phyloP scores from a whole-genome alignment of 1,140 invertebrate genomes.

The Polypedilum vanderplanki region DNA sequence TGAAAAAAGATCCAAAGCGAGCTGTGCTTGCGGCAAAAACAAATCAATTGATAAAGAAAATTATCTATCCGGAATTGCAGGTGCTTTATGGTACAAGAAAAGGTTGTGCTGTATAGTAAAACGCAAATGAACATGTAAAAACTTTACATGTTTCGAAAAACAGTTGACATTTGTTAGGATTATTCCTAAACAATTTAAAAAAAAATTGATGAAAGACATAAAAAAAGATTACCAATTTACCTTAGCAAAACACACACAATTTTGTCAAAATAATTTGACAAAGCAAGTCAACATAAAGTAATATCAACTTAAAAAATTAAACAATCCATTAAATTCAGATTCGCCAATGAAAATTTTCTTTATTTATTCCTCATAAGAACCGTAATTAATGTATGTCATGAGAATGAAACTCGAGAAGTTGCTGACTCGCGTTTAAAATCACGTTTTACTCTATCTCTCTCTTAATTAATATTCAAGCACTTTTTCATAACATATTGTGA shows the following conservation, averaged over 20 bases:
- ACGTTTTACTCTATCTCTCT: too few relatives aligned
- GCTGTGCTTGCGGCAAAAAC: conserved; percentile 69
- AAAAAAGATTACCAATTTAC: conserved; percentile 13
- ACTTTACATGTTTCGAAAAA: conserved; percentile 6
- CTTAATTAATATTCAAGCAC: too few relatives aligned
- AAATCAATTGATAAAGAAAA: conserved; percentile 68
- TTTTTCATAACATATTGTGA: too few relatives aligned
- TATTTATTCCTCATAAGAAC: too few relatives aligned
- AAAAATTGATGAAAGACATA: background rate
- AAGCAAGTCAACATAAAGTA: too few relatives aligned
- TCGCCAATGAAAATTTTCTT: too few relatives aligned
- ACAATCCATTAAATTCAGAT: too few relatives aligned
- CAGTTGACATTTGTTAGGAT: background rate
- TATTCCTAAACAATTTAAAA: background rate
- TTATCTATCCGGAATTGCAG: conserved; percentile 77
- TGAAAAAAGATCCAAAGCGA: conserved; percentile 65
- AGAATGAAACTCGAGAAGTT: too few relatives aligned
- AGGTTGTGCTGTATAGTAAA: conserved; percentile 70
- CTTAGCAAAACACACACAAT: background rate
- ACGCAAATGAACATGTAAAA: conserved; percentile 20
- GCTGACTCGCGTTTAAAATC: too few relatives aligned
- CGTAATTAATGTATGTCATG: too few relatives aligned
- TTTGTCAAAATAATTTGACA: too few relatives aligned
- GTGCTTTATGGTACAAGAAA: conserved; percentile 70
- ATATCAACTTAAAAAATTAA: too few relatives aligned